Percentiles rank a stretch among this genome's conserved stretches.
Conservation (phyloP, 1,140 invertebrate genomes). For the Drosophila sulfurigaster region DNA sequence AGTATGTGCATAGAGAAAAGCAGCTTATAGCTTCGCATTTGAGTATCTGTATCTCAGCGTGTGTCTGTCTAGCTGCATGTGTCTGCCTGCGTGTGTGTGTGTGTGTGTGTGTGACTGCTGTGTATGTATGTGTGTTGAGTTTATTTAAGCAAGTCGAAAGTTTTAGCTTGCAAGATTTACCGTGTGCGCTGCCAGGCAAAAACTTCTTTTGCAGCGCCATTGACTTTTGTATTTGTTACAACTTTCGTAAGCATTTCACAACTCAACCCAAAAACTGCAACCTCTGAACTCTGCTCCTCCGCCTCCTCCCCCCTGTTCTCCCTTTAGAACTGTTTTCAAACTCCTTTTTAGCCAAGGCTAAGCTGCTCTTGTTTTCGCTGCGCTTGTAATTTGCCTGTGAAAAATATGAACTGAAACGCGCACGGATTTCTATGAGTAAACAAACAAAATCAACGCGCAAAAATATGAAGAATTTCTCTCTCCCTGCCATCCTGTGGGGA, state of each 20-base stretch:
- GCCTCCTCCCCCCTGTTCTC: background rate
- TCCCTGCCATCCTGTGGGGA: background rate
- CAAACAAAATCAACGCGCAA: conserved; percentile 37
- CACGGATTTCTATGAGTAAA: conserved; percentile 70
- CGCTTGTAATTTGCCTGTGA: conserved; percentile 73
- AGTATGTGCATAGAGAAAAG: conserved; percentile 68
- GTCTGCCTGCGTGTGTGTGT: conserved; percentile 17
- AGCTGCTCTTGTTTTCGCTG: conserved; percentile 64
- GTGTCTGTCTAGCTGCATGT: conserved; percentile 31
- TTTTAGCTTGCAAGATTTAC: conserved; percentile 80
- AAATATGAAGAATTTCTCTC: conserved; percentile 12
- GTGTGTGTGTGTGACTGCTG: conserved; percentile 5
- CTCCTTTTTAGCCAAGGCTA: conserved; percentile 38
- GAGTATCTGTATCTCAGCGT: conserved; percentile 47
- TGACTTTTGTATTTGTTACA: conserved; percentile 84
- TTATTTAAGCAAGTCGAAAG: conserved; percentile 82
- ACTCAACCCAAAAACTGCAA: conserved; percentile 42
- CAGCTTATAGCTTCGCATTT: conserved; percentile 65
- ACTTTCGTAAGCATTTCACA: conserved; percentile 60
- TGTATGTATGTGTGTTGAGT: conserved; percentile 51
- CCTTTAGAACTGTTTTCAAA: conserved; percentile 19
- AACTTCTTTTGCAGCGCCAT: conserved; percentile 83
- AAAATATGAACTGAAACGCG: conserved; percentile 73
- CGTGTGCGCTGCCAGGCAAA: conserved; percentile 76
- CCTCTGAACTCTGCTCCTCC: conserved; percentile 9